Base-by-base conservation (phyloP, 1,140 invertebrate genomes). In the Cydia splendana region DNA sequence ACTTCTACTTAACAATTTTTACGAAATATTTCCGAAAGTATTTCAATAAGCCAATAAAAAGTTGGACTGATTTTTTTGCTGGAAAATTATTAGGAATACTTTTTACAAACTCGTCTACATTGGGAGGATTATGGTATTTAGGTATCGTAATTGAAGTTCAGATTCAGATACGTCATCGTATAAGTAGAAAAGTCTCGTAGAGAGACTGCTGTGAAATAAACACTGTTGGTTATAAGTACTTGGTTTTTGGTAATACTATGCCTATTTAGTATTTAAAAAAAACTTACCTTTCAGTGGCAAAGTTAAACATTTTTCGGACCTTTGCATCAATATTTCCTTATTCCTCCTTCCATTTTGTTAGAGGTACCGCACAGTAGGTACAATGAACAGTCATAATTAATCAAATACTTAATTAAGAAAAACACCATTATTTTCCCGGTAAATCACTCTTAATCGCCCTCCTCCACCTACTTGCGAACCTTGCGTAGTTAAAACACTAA, bases 1-100 rank as follows among this genome's bases (percentile, higher is more conserved):
- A 87, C 79, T 84, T 82, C 75, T 51, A 85, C 77, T 80, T 71
- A 80, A 80, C 76, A 82, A 53, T 85, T 84, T 87, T 87, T 82
- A 76, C 75, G 75, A 81, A 84, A 82, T 79, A 73, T 84, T 85
- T 78, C 75, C 67, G 20, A 65, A 84, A 85, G 82, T 83, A 85
- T 85, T 87, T 79, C 75, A 82, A 87, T 84, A 83, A 80, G 57
- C 67, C 57, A 77, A 81, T 83, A 80, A 83, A 78, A 65, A 77
- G 73, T 73, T 78, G 13, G 20, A 38, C n/a, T 28, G 13, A 34
- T 28, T 62, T 62, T 57, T 75, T 38, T 74, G 45, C 20, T 45
- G 45, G 20, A 4, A 51, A 42, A 74, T n/a, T 34, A 38, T 74
- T 42, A 51, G 73, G 18, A 24, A 74, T 24, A 42, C 42, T 74